Evolutionary conservation across 2,888 invertebrate genomes (phyloP).

Genomic region (Ennomos erosarius): DNA sequence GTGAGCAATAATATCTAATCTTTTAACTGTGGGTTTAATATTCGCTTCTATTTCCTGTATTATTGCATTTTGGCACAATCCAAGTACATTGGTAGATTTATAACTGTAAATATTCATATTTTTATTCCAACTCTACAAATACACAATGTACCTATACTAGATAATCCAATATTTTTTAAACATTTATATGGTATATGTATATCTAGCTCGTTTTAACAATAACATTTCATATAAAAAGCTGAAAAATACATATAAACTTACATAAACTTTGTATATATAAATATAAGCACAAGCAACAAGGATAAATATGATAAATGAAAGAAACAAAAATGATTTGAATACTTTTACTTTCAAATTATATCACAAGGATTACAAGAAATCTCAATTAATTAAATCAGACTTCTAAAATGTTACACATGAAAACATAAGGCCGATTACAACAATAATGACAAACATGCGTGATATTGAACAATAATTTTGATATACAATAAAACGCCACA

Average conservation of each 20-base stretch:
- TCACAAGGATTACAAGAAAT: constrained; percentile 74
- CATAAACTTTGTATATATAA: constrained; percentile 56
- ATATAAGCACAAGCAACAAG: constrained; percentile 53
- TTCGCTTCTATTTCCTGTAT: constrained; percentile 71
- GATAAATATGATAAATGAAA: constrained; percentile 59
- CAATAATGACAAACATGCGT: constrained; percentile 5
- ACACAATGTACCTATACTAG: constrained; percentile 45
- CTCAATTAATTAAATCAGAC: constrained; percentile 68
- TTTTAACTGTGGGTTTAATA: constrained; percentile 53
- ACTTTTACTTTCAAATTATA: constrained; percentile 78
- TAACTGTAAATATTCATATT: constrained; percentile 49
- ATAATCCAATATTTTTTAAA: constrained; percentile 47
- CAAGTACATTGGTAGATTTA: constrained; percentile 31
- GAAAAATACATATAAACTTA: constrained; percentile 58
- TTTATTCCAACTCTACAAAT: constrained; percentile 23
- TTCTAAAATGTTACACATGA: constrained; percentile 55
- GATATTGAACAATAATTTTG: constrained; percentile 32
- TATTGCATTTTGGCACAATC: constrained; percentile 73
- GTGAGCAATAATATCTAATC: constrained; percentile 56
- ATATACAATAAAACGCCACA: constrained; percentile 52
- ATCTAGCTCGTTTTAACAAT: constrained; percentile 46
- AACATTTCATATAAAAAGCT: constrained; percentile 67
- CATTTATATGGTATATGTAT: constrained; percentile 52
- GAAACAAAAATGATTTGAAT: constrained; percentile 66
- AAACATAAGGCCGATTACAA: constrained; percentile 50